Conservation (phyloP, 1,140 invertebrate species). For the Drosophila triauraria region DNA sequence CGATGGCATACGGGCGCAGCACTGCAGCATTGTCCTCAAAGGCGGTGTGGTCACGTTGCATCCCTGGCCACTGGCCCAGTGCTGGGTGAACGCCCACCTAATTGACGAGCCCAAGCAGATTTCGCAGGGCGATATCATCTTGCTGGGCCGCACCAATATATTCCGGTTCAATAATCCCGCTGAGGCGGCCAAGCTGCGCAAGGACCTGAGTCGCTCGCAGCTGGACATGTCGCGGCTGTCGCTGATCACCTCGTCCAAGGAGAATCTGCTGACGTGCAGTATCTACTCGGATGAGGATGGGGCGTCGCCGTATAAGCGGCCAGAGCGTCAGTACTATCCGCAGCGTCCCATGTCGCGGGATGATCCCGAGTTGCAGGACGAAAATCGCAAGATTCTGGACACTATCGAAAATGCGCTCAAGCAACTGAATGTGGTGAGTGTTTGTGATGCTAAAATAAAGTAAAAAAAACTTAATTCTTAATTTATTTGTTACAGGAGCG, state of each 20-base stretch:
- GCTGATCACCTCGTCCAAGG: slow-evolving; percentile 91
- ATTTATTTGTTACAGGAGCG: too few relatives aligned
- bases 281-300: slow-evolving; percentile 74
- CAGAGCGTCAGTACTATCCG: slow-evolving; percentile 80
- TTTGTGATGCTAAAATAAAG: too few relatives aligned
- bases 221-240: slow-evolving; percentile 93
- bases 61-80: slow-evolving; percentile 90
- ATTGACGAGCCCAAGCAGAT: slow-evolving; percentile 91
- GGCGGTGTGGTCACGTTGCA: slow-evolving; percentile 91
- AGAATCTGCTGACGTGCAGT: slow-evolving; percentile 86
- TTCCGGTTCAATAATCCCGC: slow-evolving; percentile 97
- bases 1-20: slow-evolving; percentile 92
- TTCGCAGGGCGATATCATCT: slow-evolving; percentile 92
- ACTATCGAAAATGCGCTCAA: slow-evolving; percentile 86
- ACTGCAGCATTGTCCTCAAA: slow-evolving; percentile 92
- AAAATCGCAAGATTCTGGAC: slow-evolving; percentile 84
- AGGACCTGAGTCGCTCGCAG: slow-evolving; percentile 88
- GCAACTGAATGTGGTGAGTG: slow-evolving; percentile 87
- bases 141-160: slow-evolving; percentile 95
- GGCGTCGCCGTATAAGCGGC: slow-evolving; percentile 69
- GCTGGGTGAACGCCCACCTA: slow-evolving; percentile 93
- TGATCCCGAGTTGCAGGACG: slow-evolving; percentile 83
- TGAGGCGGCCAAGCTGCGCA: slow-evolving; percentile 93
- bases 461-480: too few relatives aligned
- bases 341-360: slow-evolving; percentile 71